Base-by-base conservation (phyloP, 2,888 invertebrate species). In the Watsonalla cultraria region DNA sequence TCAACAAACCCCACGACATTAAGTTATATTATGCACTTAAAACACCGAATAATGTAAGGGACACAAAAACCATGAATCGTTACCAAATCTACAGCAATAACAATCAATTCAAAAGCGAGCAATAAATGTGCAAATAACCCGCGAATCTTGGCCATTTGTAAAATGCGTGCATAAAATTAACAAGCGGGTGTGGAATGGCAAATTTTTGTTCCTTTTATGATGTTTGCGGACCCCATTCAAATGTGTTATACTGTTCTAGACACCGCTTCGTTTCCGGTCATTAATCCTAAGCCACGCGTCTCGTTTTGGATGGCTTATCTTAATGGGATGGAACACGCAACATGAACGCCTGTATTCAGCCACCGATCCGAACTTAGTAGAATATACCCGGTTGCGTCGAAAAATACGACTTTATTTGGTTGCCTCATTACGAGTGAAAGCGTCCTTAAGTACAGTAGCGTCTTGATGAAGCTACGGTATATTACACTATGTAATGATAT, bases 271-370 rank as follows among this genome's bases (percentile, higher is more conserved):
- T 74, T 78, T 77, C 72, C 74, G 70, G 72, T 74, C 80, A 80
- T 81, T 82, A 78, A 82, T 81, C 75, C 73, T 73, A 72, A 78
- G 77, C 73, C 71, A 76, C 75, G 80, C 75, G 69, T 80, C 77
- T 79, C 78, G 74, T 76, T 78, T 76, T 72, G 73, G 72, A 65
- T 72, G 73, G 80, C 80, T 82, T 83, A 82, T 81, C 82, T 80
- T 80, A 81, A 83, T 81, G 76, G 78, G 68, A 66, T 59, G 72
- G 71, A 74, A 72, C 82, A 83, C 76, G 80, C 78, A 74, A 82
- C 70, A 70, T 65, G 70, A 70, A 62, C 57, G 61, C 64, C 64
- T 61, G 61, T 64, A 57, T 72, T 70, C 66, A 68, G 64, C 59
- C 65, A 66, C 66, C 72, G 69, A 74, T 73, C 68, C 63, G 68